Conservation (phyloP, 1,140 invertebrate species). For the Bombus waltoni region DNA sequence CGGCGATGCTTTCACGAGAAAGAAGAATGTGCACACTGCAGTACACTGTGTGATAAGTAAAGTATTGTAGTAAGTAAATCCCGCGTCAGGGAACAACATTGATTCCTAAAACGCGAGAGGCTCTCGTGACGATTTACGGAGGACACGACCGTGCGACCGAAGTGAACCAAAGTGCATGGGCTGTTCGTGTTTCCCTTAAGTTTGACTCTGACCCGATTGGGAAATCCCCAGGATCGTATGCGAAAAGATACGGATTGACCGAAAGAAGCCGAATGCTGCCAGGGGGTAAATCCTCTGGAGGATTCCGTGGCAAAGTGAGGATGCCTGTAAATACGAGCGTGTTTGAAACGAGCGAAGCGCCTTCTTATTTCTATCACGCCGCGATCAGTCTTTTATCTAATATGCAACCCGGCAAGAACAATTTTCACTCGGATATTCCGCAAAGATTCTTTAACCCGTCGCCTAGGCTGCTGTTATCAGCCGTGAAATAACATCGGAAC, state of each 20-base stretch:
- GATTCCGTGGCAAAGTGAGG: constrained; percentile 65
- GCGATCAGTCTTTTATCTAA: constrained; percentile 34
- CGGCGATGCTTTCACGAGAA: background rate
- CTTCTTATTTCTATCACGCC: constrained; percentile 51
- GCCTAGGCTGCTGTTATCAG: constrained; percentile 1
- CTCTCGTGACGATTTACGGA: constrained; percentile 18
- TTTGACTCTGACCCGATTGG: constrained; percentile 35
- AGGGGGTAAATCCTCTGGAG: constrained; percentile 51
- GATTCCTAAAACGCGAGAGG: constrained; percentile 19
- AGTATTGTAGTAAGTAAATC: constrained; percentile 25
- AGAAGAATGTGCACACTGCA: constrained; percentile 10
- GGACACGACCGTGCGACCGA: background rate
- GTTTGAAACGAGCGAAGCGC: constrained; percentile 29
- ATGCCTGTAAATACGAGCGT: constrained; percentile 65
- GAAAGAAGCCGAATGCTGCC: constrained; percentile 25
- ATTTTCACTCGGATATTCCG: constrained; percentile 35
- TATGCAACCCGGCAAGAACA: constrained; percentile 12
- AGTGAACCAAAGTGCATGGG: constrained; percentile 18
- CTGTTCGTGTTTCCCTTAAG: constrained; percentile 19
- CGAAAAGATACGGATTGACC: constrained; percentile 65
- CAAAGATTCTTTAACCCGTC: constrained; percentile 47
- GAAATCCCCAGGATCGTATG: constrained; percentile 36
- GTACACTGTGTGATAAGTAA: background rate
- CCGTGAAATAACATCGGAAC: constrained; percentile 14
- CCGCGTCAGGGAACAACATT: constrained; percentile 1